phyloP scores from a whole-genome alignment of 2,888 invertebrate species.

The Drosophila sordidapex region DNA sequence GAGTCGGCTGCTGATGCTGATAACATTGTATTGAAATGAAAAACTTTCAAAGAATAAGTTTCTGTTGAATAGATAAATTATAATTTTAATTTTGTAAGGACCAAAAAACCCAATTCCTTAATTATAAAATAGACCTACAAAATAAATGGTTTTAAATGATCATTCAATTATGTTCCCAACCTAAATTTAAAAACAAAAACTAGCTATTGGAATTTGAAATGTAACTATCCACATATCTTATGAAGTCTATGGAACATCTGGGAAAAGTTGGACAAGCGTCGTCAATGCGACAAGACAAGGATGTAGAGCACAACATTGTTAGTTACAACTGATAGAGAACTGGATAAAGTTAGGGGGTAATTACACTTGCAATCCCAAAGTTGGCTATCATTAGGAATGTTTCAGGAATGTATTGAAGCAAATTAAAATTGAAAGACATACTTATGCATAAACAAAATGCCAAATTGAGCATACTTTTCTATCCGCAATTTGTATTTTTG shows the following conservation, averaged over 20 bases:
- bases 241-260: background rate
- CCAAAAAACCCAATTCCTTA: background rate
- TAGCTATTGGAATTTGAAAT: background rate
- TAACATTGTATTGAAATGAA: background rate
- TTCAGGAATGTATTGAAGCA: background rate
- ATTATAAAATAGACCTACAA: background rate
- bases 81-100: background rate
- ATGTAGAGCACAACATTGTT: background rate
- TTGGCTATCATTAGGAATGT: background rate
- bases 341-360: background rate
- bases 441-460: constrained; percentile 1
- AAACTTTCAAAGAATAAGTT: background rate
- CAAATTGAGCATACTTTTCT: background rate
- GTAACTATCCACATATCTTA: background rate
- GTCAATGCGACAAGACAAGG: too few species aligned
- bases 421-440: background rate
- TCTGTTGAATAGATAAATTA: background rate
- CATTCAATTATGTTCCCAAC: background rate
- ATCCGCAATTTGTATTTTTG: background rate
- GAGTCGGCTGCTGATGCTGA: background rate
- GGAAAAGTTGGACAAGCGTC: background rate
- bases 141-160: background rate
- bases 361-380: constrained; percentile 1
- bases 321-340: background rate
- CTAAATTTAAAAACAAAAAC: background rate